Percentiles rank a stretch among this genome's conserved stretches.
phyloP scores from a whole-genome alignment of 23 tunicate species.

The Clavelina lepadiformis region DNA sequence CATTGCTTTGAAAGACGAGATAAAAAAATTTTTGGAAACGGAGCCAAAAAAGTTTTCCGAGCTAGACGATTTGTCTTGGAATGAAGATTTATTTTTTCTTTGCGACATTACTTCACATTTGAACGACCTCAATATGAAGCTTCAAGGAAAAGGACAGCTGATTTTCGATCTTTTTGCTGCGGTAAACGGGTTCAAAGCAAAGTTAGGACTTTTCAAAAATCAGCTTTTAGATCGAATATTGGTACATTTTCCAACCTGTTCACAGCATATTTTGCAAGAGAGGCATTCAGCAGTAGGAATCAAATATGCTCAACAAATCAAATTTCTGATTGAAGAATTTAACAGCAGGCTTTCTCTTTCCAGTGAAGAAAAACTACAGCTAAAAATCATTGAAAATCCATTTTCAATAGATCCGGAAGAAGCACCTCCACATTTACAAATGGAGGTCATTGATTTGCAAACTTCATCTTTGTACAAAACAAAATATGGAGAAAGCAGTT shows the following conservation, averaged over 20 bases:
- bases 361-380: constrained; percentile 37
- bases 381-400: constrained; percentile 35
- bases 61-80: constrained; percentile 29
- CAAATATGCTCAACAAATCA: constrained; percentile 27
- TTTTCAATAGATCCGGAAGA: constrained; percentile 42
- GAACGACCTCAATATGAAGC: constrained; percentile 35
- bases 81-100: constrained; percentile 42
- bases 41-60: constrained; percentile 18
- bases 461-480: constrained; percentile 26
- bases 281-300: constrained; percentile 30
- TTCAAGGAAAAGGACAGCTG: constrained; percentile 31
- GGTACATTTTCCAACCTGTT: constrained; percentile 27
- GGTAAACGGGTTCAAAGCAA: constrained; percentile 28
- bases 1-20: constrained; percentile 32
- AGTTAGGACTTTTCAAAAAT: constrained; percentile 36
- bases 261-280: no score
- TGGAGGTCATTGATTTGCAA: constrained; percentile 34
- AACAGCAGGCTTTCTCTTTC: constrained; percentile 38
- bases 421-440: constrained; percentile 41
- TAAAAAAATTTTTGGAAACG: constrained; percentile 25
- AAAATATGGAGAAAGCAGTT: constrained; percentile 8
- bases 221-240: constrained; percentile 31
- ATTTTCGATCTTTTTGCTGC: constrained; percentile 28
- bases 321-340: constrained; percentile 30
- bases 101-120: constrained; percentile 37